A percentile compares a stretch with the other conserved stretches of the same genome.
phyloP scores from a whole-genome alignment of 2,797 vertebrate species.

The Sebastiscus tertius region DNA sequence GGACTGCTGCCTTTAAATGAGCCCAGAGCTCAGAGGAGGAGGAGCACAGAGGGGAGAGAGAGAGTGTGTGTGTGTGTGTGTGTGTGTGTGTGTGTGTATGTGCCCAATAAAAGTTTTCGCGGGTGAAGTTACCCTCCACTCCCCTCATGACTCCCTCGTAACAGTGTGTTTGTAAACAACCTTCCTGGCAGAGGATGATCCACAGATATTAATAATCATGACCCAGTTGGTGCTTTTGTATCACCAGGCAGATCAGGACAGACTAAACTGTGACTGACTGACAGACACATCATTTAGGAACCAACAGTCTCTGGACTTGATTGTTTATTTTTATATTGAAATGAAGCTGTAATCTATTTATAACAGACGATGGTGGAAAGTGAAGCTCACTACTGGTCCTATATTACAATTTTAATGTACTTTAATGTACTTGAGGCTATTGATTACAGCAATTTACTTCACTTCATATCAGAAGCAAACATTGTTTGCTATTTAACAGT shows the following conservation, averaged over 20 bases:
- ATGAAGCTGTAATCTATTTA: background rate
- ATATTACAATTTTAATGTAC: background rate
- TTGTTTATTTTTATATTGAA: background rate
- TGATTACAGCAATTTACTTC: too few relatives aligned
- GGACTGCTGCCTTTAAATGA: conserved; percentile 66
- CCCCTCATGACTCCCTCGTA: conserved; percentile 50
- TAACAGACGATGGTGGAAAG: background rate
- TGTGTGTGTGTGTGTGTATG: background rate
- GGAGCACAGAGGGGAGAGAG: conserved; percentile 3
- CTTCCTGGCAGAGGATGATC: conserved; percentile 23
- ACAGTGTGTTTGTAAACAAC: conserved; percentile 79
- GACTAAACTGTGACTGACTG: background rate
- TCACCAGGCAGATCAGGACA: conserved; percentile 51
- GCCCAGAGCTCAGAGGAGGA: conserved; percentile 47
- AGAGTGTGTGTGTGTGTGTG: background rate
- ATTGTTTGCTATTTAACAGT: background rate
- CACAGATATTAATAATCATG: conserved; percentile 60
- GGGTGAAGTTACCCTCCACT: conserved; percentile 40
- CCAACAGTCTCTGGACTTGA: background rate
- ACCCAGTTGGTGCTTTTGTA: background rate
- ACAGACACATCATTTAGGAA: background rate
- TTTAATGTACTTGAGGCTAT: background rate
- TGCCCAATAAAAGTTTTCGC: background rate
- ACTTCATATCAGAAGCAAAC: background rate
- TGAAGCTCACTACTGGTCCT: background rate